A percentile compares a stretch with the other conserved stretches of the same genome.
Conservation (phyloP, 2,113 vertebrate species). For the Protobothrops flavoviridis region DNA sequence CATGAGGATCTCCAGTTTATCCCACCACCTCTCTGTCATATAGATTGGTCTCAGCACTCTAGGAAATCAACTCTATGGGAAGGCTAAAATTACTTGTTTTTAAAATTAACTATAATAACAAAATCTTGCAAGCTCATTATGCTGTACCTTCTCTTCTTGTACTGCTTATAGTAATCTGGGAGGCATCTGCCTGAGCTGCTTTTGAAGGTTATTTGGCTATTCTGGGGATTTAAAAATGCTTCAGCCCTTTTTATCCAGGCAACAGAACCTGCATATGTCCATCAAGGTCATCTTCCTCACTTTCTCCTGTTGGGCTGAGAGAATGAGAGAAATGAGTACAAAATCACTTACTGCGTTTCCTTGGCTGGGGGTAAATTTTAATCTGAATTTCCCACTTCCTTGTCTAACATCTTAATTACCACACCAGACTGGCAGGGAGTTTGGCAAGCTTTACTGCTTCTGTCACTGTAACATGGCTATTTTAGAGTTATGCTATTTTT, state of each 20-base stretch:
- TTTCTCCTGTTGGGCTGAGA: background rate
- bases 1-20: background rate
- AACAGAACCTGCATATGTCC: background rate
- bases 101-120: background rate
- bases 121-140: background rate
- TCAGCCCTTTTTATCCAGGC: background rate
- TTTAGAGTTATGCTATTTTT: background rate
- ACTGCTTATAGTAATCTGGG: background rate
- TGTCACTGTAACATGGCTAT: background rate
- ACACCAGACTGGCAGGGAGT: background rate
- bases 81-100: background rate
- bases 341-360: background rate
- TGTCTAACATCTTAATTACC: background rate
- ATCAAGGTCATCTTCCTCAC: background rate
- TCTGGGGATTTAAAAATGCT: background rate
- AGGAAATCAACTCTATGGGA: background rate
- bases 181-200: background rate
- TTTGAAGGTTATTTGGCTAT: background rate
- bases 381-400: background rate
- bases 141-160: background rate
- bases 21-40: background rate
- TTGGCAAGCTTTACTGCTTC: background rate
- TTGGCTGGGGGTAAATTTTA: background rate
- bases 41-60: background rate
- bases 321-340: background rate